phyloP scores from a whole-genome alignment of 1,140 invertebrate genomes.

The Caenorhabditis elegans region DNA sequence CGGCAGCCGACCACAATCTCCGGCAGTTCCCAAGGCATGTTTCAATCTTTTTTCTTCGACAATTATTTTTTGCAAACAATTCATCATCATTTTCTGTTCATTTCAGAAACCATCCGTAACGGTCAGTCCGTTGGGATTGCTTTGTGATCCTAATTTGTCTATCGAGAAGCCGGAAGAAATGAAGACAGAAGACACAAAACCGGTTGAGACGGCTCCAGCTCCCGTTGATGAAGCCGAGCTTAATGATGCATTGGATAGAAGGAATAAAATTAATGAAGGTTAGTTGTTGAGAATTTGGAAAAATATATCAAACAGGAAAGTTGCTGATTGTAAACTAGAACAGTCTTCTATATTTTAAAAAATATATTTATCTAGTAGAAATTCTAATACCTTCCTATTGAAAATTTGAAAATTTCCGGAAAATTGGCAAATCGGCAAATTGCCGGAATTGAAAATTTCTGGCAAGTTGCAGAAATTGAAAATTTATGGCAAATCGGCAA shows the following conservation, averaged over 20 bases:
- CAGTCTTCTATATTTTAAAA: too few relatives aligned
- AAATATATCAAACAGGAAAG: too few relatives aligned
- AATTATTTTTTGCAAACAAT: neutral
- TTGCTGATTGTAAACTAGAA: too few relatives aligned
- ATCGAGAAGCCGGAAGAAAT: neutral
- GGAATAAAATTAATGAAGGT: conserved; percentile 37
- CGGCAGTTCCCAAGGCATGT: neutral
- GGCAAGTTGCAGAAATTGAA: too few relatives aligned
- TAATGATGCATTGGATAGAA: conserved; percentile 1
- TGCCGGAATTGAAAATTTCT: too few relatives aligned
- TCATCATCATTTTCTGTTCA: neutral
- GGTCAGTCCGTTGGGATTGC: conserved; percentile 34
- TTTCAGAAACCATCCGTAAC: conserved; percentile 23
- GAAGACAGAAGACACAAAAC: neutral
- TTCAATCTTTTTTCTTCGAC: neutral
- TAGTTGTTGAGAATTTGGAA: neutral
- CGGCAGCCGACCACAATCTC: neutral
- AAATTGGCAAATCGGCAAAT: too few relatives aligned
- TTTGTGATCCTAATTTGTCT: conserved; percentile 34
- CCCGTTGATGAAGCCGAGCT: conserved; percentile 5
- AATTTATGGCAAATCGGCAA: too few relatives aligned
- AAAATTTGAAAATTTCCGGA: too few relatives aligned
- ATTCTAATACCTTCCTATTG: too few relatives aligned
- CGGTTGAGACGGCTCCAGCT: neutral
- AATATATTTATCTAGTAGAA: too few relatives aligned